Conservation (phyloP, 2,888 invertebrate genomes). For the Drosophila buzzatii region DNA sequence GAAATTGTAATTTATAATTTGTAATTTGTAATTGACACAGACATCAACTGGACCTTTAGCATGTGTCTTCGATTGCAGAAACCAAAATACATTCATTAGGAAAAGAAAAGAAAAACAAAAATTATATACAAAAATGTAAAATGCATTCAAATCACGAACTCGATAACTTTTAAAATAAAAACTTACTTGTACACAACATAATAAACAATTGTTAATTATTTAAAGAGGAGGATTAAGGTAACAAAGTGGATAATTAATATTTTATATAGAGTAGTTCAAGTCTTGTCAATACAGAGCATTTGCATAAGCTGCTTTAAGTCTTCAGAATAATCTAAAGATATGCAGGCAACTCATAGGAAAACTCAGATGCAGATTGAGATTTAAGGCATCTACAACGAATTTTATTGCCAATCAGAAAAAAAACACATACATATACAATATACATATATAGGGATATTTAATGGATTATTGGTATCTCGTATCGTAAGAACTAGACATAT, state of each 20-base stretch:
- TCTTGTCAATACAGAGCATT: too few species aligned
- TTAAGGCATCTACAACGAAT: too few species aligned
- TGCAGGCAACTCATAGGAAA: too few species aligned
- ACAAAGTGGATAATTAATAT: not conserved
- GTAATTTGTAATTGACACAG: conserved; percentile 37
- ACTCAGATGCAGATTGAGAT: too few species aligned
- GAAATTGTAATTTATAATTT: not conserved
- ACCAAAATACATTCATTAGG: not conserved
- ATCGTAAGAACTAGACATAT: conserved; percentile 14
- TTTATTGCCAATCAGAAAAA: not conserved
- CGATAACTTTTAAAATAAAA: conserved; percentile 69
- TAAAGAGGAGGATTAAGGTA: not conserved
- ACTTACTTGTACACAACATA: conserved; percentile 60
- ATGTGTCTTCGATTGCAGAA: conserved; percentile 38
- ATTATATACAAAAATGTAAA: conserved; percentile 4
- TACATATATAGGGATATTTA: not conserved
- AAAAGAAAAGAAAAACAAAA: conserved; percentile 13
- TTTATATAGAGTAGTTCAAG: not conserved
- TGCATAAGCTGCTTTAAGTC: too few species aligned
- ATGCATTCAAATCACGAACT: conserved; percentile 67
- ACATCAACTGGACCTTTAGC: conserved; percentile 17
- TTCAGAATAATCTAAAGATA: too few species aligned
- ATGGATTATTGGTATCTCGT: conserved; percentile 24
- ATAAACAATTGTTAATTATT: not conserved
- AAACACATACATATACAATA: not conserved